Evolutionary conservation across 1,140 invertebrate species (phyloP).

Genomic region (Antheraea pernyi): DNA sequence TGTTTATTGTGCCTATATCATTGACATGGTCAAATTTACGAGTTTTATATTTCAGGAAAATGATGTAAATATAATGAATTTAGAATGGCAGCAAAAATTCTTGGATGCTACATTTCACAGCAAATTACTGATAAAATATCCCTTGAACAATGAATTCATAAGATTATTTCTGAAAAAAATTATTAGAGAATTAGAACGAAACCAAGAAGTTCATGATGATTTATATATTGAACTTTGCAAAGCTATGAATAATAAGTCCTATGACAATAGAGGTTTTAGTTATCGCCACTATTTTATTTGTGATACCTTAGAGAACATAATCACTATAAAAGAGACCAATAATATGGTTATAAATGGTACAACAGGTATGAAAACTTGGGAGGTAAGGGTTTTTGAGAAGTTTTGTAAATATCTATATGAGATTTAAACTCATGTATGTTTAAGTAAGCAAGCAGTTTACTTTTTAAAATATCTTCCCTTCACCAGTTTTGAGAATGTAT

Average conservation of each 20-base stretch:
- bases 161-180: slow-evolving; percentile 64
- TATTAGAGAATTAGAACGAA: slow-evolving; percentile 43
- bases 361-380: slow-evolving; percentile 68
- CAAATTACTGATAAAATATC: slow-evolving; percentile 48
- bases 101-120: slow-evolving; percentile 46
- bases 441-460: no score
- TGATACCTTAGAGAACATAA: slow-evolving; percentile 40
- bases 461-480: no score
- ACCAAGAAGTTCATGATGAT: slow-evolving; percentile 63
- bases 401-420: no score
- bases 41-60: slow-evolving; percentile 36
- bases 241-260: slow-evolving; percentile 33
- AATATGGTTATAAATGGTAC: slow-evolving; percentile 70
- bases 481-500: no score
- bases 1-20: no score
- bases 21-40: not conserved
- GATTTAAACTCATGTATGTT: no score
- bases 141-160: slow-evolving; percentile 45
- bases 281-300: slow-evolving; percentile 58
- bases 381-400: slow-evolving; percentile 34
- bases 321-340: slow-evolving; percentile 63
- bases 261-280: slow-evolving; percentile 31
- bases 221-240: slow-evolving; percentile 53
- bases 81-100: slow-evolving; percentile 46
- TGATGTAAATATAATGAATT: slow-evolving; percentile 43